phyloP scores from a whole-genome alignment of 2,888 invertebrate genomes.

The Aspidiotus rigidus region DNA sequence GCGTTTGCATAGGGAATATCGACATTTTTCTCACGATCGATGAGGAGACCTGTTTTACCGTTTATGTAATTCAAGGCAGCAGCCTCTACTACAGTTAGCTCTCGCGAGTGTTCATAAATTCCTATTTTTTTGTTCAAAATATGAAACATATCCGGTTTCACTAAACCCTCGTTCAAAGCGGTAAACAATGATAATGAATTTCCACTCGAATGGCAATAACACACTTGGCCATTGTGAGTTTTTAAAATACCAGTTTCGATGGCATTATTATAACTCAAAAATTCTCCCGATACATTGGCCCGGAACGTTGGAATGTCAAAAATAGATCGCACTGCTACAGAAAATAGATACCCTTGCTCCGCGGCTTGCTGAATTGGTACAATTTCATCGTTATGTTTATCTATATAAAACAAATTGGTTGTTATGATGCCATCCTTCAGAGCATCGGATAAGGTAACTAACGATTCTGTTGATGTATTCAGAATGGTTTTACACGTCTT shows the following conservation, averaged over 20 bases:
- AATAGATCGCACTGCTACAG: constrained; percentile 75
- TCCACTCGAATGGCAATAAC: constrained; percentile 51
- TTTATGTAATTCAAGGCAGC: constrained; percentile 79
- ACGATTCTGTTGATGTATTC: constrained; percentile 66
- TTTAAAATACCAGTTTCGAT: constrained; percentile 61
- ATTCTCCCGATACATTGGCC: constrained; percentile 54
- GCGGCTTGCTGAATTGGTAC: constrained; percentile 78
- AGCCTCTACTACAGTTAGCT: constrained; percentile 76
- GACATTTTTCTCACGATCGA: constrained; percentile 57
- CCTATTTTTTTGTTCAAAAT: constrained; percentile 76
- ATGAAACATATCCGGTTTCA: constrained; percentile 76
- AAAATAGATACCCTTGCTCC: constrained; percentile 76
- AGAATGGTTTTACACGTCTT: constrained; percentile 74
- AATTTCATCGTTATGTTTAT: constrained; percentile 62
- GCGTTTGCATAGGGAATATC: constrained; percentile 75
- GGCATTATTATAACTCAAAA: constrained; percentile 74
- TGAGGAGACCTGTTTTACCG: constrained; percentile 73
- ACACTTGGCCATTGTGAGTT: constrained; percentile 59
- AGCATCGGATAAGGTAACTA: constrained; percentile 76
- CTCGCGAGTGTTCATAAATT: constrained; percentile 62
- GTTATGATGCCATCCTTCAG: constrained; percentile 69
- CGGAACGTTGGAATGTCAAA: constrained; percentile 82
- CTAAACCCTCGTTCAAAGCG: constrained; percentile 65
- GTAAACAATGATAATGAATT: constrained; percentile 43
- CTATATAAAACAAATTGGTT: constrained; percentile 63